Percentiles rank a stretch among this genome's conserved stretches.
phyloP scores from a whole-genome alignment of 2,113 vertebrate species.

The Vimba vimba region DNA sequence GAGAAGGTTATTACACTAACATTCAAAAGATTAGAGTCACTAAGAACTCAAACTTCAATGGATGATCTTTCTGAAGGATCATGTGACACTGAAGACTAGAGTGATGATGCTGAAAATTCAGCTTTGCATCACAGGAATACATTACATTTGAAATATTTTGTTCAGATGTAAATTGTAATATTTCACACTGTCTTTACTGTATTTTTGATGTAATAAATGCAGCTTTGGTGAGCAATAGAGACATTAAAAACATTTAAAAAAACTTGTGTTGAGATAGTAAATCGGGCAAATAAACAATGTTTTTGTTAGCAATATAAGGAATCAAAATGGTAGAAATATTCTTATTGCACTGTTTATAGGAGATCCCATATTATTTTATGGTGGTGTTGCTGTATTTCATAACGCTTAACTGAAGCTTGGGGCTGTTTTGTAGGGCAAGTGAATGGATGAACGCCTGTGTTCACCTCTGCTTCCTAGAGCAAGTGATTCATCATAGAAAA shows the following conservation, averaged over 20 bases:
- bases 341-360: neutral
- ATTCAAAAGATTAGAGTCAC: too few species aligned
- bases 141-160: neutral
- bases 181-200: neutral
- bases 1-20: too few species aligned
- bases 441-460: slow-evolving; percentile 1
- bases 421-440: neutral
- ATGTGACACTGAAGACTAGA: neutral
- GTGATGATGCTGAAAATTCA: neutral
- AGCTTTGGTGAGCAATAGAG: too few species aligned
- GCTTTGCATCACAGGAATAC: neutral
- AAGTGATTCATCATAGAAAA: slow-evolving; percentile 29
- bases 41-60: too few species aligned
- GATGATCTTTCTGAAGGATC: neutral
- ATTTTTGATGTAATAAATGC: too few species aligned
- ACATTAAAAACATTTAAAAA: too few species aligned
- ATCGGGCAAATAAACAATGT: too few species aligned
- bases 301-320: neutral
- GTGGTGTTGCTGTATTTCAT: neutral
- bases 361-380: neutral
- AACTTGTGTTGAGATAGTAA: too few species aligned
- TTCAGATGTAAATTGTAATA: neutral
- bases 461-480: neutral
- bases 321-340: neutral
- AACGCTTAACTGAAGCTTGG: neutral